Evolutionary conservation across 64 coral and sea anemone genomes (phyloP).

Genomic region (Stylophora pistillata): DNA sequence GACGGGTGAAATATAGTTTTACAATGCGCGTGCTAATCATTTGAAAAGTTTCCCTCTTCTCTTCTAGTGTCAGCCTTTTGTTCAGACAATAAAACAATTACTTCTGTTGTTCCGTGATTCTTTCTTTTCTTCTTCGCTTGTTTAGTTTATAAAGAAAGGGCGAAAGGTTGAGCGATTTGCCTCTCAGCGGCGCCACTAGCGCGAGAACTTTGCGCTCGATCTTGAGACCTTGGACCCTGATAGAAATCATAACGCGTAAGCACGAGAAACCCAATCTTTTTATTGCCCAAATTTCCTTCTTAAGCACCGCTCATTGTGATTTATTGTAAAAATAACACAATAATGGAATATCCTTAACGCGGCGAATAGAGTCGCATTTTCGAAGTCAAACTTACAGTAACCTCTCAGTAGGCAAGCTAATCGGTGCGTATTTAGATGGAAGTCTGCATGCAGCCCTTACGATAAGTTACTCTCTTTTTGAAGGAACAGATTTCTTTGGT

Average conservation of each 20-base stretch:
- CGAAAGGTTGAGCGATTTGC: slow-evolving; percentile 41
- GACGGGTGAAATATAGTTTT: neutral
- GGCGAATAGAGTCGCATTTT: neutral
- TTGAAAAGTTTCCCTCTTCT: slow-evolving; percentile 17
- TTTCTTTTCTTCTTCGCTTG: slow-evolving; percentile 5
- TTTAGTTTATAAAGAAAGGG: slow-evolving; percentile 35
- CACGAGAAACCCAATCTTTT: slow-evolving; percentile 49
- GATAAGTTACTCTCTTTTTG: neutral
- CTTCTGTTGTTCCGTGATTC: neutral
- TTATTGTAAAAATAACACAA: slow-evolving; percentile 55
- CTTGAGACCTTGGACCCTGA: slow-evolving; percentile 44
- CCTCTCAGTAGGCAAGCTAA: neutral
- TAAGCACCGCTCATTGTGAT: slow-evolving; percentile 52
- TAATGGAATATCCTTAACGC: slow-evolving; percentile 28
- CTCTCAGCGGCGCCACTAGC: neutral
- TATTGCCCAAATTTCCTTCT: slow-evolving; percentile 58
- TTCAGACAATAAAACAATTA: neutral
- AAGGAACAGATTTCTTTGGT: neutral
- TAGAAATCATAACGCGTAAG: slow-evolving; percentile 32
- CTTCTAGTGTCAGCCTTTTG: slow-evolving; percentile 7
- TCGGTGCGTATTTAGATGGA: neutral
- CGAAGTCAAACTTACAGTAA: slow-evolving; percentile 34
- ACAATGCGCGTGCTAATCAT: neutral
- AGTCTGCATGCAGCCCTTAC: neutral
- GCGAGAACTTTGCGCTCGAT: neutral